Conservation (phyloP, 35 echinoderm and acorn worm genomes). For the Ophiothrix spiculata region DNA sequence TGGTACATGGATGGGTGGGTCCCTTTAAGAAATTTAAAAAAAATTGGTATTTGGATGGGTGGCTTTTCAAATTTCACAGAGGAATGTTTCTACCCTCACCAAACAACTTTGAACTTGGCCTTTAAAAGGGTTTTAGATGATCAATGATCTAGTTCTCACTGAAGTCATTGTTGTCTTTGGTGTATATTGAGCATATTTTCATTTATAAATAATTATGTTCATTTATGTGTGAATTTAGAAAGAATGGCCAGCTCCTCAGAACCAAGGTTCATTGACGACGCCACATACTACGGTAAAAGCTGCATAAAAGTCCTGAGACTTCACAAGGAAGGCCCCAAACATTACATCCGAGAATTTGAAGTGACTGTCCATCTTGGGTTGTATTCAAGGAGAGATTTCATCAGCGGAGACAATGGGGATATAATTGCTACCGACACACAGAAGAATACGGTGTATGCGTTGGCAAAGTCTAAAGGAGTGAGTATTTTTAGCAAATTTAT, state of each 20-base stretch:
- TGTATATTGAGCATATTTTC: no score
- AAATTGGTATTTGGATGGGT: no score
- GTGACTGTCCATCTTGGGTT: conserved; percentile 37
- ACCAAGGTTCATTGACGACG: conserved; percentile 35
- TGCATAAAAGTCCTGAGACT: conserved; percentile 34
- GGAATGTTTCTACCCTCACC: no score
- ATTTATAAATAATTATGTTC: no score
- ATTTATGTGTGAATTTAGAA: not conserved
- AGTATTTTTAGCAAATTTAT: no score
- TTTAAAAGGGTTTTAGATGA: no score
- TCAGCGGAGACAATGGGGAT: conserved; percentile 46
- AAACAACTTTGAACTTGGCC: no score
- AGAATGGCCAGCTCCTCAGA: not conserved
- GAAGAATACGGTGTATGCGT: conserved; percentile 66
- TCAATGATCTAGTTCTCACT: no score
- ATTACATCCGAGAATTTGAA: conserved; percentile 53
- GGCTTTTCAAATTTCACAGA: no score
- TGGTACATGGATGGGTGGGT: no score
- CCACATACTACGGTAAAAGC: conserved; percentile 65
- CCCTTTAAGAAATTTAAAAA: no score
- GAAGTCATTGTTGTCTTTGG: no score
- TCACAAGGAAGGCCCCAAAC: conserved; percentile 1
- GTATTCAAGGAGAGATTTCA: conserved; percentile 42
- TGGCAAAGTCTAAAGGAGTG: conserved; percentile 63
- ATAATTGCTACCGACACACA: conserved; percentile 61